A percentile compares a stretch with the other conserved stretches of the same genome.
Conservation (phyloP, 2,888 invertebrate species). For the Periphyllus acericola region DNA sequence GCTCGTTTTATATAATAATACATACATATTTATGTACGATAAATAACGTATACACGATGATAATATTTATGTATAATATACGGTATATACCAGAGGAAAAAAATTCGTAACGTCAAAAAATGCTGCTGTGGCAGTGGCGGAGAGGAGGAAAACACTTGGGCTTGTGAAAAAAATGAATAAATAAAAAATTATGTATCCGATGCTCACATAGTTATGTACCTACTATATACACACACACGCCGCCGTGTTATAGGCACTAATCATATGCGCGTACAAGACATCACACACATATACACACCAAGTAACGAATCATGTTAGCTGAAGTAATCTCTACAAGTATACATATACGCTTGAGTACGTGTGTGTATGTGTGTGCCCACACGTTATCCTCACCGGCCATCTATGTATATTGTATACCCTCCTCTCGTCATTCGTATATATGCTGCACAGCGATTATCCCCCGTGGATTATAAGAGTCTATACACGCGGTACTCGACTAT, state of each 20-base stretch:
- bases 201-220: neutral
- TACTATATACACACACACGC: neutral
- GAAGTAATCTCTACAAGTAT: conserved; percentile 15
- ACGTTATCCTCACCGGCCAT: conserved; percentile 45
- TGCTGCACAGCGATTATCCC: neutral
- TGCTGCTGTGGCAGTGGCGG: neutral
- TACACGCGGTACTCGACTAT: neutral
- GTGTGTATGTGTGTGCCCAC: conserved; percentile 20
- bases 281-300: neutral
- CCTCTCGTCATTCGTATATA: neutral
- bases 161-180: no score
- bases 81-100: neutral
- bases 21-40: neutral
- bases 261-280: conserved; percentile 5
- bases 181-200: neutral
- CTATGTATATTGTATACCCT: neutral
- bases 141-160: neutral
- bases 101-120: conserved; percentile 5
- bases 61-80: neutral
- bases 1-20: neutral
- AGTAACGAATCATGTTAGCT: conserved; percentile 53
- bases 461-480: conserved; percentile 29
- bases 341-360: no score
- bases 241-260: neutral
- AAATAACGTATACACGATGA: conserved; percentile 16